phyloP scores from a whole-genome alignment of 2,113 vertebrate species.

The Corydoras sp. region DNA sequence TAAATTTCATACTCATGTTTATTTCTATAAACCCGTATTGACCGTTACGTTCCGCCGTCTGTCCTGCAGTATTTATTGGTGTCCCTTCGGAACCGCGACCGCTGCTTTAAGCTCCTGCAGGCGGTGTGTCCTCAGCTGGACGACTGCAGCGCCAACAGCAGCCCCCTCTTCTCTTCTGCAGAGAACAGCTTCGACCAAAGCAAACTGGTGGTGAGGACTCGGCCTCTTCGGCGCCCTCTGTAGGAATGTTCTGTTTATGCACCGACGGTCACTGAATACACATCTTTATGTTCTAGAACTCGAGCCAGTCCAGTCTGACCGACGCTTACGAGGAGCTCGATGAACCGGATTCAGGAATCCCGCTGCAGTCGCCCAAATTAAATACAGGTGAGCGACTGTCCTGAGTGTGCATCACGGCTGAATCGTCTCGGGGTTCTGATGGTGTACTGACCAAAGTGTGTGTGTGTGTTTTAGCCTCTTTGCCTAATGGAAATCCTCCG shows the following conservation, averaged over 20 bases:
- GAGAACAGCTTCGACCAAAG: slow-evolving; percentile 55
- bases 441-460: no score
- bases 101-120: slow-evolving; percentile 69
- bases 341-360: slow-evolving; percentile 30
- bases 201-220: slow-evolving; percentile 62
- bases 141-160: slow-evolving; percentile 61
- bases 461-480: slow-evolving; percentile 42
- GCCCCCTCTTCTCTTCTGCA: slow-evolving; percentile 51
- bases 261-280: neutral
- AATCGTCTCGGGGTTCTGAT: no score
- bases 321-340: slow-evolving; percentile 56
- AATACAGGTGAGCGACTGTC: slow-evolving; percentile 50
- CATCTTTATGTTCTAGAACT: slow-evolving; percentile 55
- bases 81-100: slow-evolving; percentile 72
- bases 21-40: no score
- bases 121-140: slow-evolving; percentile 68
- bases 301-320: slow-evolving; percentile 66
- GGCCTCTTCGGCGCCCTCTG: neutral
- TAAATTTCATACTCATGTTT: no score
- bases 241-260: neutral
- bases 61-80: slow-evolving; percentile 70
- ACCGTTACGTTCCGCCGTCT: neutral
- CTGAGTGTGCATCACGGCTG: no score
- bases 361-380: slow-evolving; percentile 38
- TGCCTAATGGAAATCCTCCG: slow-evolving; percentile 37